phyloP scores from a whole-genome alignment of 2,113 vertebrate genomes.

The Pangasianodon gigas region DNA sequence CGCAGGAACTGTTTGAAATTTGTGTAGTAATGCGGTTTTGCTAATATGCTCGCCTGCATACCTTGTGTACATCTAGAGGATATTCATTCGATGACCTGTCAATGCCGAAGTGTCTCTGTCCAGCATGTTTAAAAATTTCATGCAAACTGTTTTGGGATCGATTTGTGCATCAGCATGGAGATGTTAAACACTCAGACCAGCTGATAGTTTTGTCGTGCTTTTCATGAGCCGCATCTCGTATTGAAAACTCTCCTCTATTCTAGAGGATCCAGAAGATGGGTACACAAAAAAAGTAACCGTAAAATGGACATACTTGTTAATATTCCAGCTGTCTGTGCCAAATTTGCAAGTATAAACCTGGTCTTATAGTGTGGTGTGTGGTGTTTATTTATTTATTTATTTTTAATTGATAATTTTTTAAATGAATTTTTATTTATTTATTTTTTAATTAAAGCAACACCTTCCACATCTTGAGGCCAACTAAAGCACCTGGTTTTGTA shows the following conservation, averaged over 20 bases:
- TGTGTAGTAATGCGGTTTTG: neutral
- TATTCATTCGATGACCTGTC: neutral
- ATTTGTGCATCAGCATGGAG: neutral
- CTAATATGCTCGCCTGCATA: neutral
- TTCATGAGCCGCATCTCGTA: neutral
- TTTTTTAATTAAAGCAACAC: slow-evolving; percentile 86
- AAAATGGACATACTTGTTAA: neutral
- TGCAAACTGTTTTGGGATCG: neutral
- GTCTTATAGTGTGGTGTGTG: neutral
- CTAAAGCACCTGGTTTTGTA: slow-evolving; percentile 98
- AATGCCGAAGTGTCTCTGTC: neutral
- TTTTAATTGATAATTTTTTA: slow-evolving; percentile 34
- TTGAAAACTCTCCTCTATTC: neutral
- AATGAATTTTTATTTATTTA: neutral
- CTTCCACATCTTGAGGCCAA: slow-evolving; percentile 98
- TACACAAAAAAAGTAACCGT: neutral
- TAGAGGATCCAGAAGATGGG: neutral
- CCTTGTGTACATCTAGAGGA: neutral
- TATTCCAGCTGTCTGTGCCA: neutral
- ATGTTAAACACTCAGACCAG: neutral
- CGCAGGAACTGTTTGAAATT: neutral
- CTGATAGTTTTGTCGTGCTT: neutral
- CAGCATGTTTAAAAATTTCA: neutral
- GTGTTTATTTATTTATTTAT: neutral
- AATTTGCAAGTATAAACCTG: neutral